Conservation (phyloP, 2,888 invertebrate genomes). For the Hirtodrosophila alboralis region DNA sequence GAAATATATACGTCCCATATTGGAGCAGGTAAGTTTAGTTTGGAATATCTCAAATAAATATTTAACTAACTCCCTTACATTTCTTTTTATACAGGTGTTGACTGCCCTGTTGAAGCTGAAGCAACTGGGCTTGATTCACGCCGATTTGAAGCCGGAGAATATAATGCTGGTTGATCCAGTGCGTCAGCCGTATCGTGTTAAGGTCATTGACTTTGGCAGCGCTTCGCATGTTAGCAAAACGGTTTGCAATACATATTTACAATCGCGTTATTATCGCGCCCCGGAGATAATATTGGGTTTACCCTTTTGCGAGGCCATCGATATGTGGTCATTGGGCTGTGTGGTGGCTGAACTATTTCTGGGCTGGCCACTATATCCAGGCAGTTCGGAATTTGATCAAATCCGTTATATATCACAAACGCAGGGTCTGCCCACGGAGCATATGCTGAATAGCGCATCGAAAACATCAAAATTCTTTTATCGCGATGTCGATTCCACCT, state of each 20-base stretch:
- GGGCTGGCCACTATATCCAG: constrained; percentile 99
- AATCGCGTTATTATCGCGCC: constrained; percentile 99
- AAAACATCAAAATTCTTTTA: constrained; percentile 99
- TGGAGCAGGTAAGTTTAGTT: constrained; percentile 93
- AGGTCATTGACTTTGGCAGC: constrained; percentile 99
- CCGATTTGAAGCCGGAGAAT: constrained; percentile 99
- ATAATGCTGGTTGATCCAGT: constrained; percentile 99
- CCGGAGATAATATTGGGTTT: constrained; percentile 98
- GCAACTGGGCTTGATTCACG: constrained; percentile 99
- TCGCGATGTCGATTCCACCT: constrained; percentile 96
- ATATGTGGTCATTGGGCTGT: constrained; percentile 99
- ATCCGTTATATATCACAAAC: constrained; percentile 97
- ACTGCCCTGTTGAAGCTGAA: constrained; percentile 88
- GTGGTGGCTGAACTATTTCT: constrained; percentile 99
- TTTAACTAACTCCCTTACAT: not conserved
- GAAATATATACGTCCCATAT: constrained; percentile 98
- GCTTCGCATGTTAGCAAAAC: constrained; percentile 99
- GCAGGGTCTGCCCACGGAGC: constrained; percentile 98
- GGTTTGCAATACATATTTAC: constrained; percentile 99
- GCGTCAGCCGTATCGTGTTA: constrained; percentile 98
- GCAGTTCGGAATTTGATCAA: constrained; percentile 99
- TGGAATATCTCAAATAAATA: not conserved
- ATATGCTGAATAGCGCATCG: constrained; percentile 98
- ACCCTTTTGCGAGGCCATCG: constrained; percentile 99
- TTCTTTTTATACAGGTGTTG: constrained; percentile 83